phyloP scores from a whole-genome alignment of 2,797 vertebrate species.

The Neostethus bicornis region DNA sequence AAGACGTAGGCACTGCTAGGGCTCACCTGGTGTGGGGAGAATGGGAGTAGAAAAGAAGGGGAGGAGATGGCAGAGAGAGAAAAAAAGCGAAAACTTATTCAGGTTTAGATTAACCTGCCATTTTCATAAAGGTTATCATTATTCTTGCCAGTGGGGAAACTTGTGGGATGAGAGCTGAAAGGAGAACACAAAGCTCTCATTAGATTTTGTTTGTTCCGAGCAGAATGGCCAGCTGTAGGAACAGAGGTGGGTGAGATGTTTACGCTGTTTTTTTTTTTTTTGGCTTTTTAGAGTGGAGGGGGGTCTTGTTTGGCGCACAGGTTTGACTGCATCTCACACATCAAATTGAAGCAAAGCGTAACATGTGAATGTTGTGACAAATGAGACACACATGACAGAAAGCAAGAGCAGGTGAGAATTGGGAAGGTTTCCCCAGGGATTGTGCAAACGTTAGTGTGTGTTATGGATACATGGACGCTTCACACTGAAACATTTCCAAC shows the following conservation, averaged over 20 bases:
- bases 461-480: slow-evolving; percentile 13
- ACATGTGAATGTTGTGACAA: slow-evolving; percentile 82
- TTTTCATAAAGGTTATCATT: slow-evolving; percentile 86
- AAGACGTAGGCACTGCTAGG: slow-evolving; percentile 58
- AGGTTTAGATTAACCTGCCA: slow-evolving; percentile 78
- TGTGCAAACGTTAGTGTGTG: slow-evolving; percentile 32
- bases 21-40: slow-evolving; percentile 81
- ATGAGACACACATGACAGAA: slow-evolving; percentile 72
- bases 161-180: slow-evolving; percentile 82
- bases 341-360: slow-evolving; percentile 83
- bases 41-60: slow-evolving; percentile 51
- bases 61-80: slow-evolving; percentile 34
- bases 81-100: slow-evolving; percentile 42
- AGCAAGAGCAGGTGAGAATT: slow-evolving; percentile 81
- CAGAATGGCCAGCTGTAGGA: slow-evolving; percentile 60
- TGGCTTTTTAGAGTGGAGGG: slow-evolving; percentile 13
- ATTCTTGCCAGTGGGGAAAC: slow-evolving; percentile 85
- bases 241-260: slow-evolving; percentile 51
- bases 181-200: slow-evolving; percentile 84
- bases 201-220: slow-evolving; percentile 85
- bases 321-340: slow-evolving; percentile 81
- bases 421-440: slow-evolving; percentile 72
- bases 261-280: slow-evolving; percentile 33
- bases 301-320: slow-evolving; percentile 44
- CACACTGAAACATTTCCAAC: slow-evolving; percentile 12